These are phyloP conservation scores for Aethes cnicana DNA, from an alignment of 2,888 invertebrate genomes.

Conservation along the genomic window DNA sequence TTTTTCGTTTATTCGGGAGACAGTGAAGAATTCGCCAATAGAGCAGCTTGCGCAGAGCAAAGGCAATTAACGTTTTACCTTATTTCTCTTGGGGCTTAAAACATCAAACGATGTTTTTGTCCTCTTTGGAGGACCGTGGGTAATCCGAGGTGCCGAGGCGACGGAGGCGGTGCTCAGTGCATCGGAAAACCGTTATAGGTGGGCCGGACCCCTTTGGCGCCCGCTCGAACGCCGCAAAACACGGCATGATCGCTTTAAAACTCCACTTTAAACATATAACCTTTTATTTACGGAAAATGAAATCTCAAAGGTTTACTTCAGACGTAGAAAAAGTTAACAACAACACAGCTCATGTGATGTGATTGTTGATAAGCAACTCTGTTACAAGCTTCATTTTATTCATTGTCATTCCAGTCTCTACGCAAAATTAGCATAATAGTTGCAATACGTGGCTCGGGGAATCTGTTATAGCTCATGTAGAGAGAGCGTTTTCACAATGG, in stretches of 20 bases:
- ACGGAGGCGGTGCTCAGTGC: constrained; percentile 54
- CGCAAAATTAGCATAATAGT: constrained; percentile 27
- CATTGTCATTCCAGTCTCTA: constrained; percentile 8
- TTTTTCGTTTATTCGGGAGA: too few species aligned
- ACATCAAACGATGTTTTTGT: constrained; percentile 54
- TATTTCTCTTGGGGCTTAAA: constrained; percentile 50
- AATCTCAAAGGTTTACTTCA: not conserved
- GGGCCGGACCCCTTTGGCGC: constrained; percentile 50
- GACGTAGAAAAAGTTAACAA: not conserved
- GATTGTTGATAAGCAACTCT: not conserved
- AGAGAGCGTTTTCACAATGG: constrained; percentile 25
- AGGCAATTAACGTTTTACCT: constrained; percentile 52
- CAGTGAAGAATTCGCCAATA: constrained; percentile 30
- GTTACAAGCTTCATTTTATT: constrained; percentile 4
- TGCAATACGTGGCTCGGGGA: constrained; percentile 21
- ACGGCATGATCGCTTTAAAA: constrained; percentile 17
- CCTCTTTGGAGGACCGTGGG: constrained; percentile 45
- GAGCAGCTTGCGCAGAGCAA: constrained; percentile 40
- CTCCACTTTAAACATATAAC: constrained; percentile 19
- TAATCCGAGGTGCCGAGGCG: constrained; percentile 64
- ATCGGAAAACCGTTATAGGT: constrained; percentile 67
- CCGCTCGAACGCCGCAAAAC: constrained; percentile 43
- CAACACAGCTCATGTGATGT: not conserved
- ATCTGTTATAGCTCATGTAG: constrained; percentile 21
- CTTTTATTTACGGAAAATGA: constrained; percentile 2